Conservation (phyloP, 2,888 invertebrate species). For the Rhaphigaster nebulosa region DNA sequence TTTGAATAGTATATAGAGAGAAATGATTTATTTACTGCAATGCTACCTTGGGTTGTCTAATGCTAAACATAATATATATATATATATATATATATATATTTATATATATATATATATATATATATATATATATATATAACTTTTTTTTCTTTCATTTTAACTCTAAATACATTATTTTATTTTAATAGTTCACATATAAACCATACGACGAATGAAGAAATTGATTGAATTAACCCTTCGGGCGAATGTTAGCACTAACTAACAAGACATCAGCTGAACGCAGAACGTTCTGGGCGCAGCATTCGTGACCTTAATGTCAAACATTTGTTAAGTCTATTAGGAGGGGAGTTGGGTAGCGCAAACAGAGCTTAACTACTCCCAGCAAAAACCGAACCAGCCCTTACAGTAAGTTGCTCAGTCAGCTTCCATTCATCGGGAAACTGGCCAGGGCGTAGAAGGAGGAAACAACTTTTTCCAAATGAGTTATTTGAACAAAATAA, state of each 20-base stretch:
- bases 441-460: not conserved
- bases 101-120: too few relatives aligned
- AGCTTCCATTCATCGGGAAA: not conserved
- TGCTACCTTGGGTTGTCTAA: too few relatives aligned
- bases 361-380: constrained; percentile 9
- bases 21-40: too few relatives aligned
- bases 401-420: not conserved
- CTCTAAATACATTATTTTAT: too few relatives aligned
- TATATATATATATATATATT: too few relatives aligned
- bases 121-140: too few relatives aligned
- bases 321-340: constrained; percentile 45
- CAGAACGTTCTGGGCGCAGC: not conserved
- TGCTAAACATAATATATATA: too few relatives aligned
- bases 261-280: not conserved
- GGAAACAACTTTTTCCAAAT: not conserved
- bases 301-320: constrained; percentile 12
- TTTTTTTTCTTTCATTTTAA: too few relatives aligned
- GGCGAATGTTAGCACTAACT: not conserved
- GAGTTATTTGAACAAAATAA: too few relatives aligned
- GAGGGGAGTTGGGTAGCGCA: not conserved
- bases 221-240: not conserved
- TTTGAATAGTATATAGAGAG: too few relatives aligned
- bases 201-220: not conserved
- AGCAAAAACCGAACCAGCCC: constrained; percentile 13
- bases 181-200: too few relatives aligned